These are phyloP conservation scores for Atherinosoma microstoma DNA, from an alignment of 2,797 vertebrate genomes.

Conservation along the genomic window DNA sequence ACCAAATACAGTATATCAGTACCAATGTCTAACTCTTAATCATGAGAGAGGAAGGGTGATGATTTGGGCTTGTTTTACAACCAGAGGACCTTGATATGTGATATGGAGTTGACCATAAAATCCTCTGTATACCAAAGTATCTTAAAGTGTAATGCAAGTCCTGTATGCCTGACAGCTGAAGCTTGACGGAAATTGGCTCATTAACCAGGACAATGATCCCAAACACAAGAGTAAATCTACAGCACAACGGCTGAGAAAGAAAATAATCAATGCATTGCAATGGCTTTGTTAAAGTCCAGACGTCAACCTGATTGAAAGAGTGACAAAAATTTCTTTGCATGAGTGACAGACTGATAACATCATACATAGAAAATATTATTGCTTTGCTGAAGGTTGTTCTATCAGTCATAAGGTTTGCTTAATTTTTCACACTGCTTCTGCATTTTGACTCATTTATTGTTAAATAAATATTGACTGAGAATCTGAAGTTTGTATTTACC, in stretches of 20 bases:
- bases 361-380: neutral
- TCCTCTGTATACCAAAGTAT: neutral
- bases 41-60: no score
- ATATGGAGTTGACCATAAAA: no score
- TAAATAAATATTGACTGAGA: neutral
- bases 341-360: neutral
- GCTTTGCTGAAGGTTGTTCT: neutral
- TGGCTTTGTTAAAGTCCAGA: neutral
- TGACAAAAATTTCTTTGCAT: neutral
- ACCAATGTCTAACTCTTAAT: no score
- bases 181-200: neutral
- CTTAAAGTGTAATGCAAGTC: neutral
- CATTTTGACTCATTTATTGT: neutral
- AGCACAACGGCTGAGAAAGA: no score
- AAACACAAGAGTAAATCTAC: neutral
- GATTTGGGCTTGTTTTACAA: neutral
- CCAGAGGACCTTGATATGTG: neutral
- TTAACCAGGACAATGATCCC: neutral
- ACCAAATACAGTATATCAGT: neutral
- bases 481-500: neutral
- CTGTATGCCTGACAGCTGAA: neutral
- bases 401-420: neutral
- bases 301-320: neutral
- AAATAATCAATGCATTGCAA: no score
- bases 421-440: neutral